Conservation (phyloP, 2,113 vertebrate species). For the Neolamprologus modestus region DNA sequence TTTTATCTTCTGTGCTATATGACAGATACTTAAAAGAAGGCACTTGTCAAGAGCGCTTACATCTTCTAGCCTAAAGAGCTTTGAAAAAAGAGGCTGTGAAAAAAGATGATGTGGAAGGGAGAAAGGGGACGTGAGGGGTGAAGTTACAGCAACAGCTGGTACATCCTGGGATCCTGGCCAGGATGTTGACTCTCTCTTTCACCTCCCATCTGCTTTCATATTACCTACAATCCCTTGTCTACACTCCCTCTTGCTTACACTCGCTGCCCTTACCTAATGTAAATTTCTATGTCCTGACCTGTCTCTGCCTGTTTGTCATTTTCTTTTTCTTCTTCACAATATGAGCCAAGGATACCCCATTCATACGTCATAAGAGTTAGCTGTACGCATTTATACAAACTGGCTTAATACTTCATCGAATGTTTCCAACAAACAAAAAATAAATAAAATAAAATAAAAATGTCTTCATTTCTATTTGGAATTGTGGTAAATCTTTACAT, state of each 20-base stretch:
- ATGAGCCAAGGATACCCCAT: neutral
- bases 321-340: neutral
- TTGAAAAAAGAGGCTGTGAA: neutral
- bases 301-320: neutral
- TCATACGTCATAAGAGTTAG: neutral
- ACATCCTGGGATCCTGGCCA: slow-evolving; percentile 68
- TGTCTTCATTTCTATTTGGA: neutral
- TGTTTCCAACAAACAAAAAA: neutral
- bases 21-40: neutral
- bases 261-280: slow-evolving; percentile 10
- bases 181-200: slow-evolving; percentile 50
- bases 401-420: neutral
- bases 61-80: slow-evolving; percentile 11
- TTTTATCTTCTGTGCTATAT: neutral
- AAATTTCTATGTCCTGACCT: neutral
- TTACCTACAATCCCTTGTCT: slow-evolving; percentile 27
- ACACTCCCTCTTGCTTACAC: neutral
- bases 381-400: neutral
- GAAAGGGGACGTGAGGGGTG: slow-evolving; percentile 59
- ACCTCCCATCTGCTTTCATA: slow-evolving; percentile 58
- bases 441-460: neutral
- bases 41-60: slow-evolving; percentile 7
- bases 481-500: neutral
- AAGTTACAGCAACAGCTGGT: slow-evolving; percentile 80
- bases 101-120: neutral